phyloP scores from a whole-genome alignment of 2,797 vertebrate species.

The Simalia tracyae region DNA sequence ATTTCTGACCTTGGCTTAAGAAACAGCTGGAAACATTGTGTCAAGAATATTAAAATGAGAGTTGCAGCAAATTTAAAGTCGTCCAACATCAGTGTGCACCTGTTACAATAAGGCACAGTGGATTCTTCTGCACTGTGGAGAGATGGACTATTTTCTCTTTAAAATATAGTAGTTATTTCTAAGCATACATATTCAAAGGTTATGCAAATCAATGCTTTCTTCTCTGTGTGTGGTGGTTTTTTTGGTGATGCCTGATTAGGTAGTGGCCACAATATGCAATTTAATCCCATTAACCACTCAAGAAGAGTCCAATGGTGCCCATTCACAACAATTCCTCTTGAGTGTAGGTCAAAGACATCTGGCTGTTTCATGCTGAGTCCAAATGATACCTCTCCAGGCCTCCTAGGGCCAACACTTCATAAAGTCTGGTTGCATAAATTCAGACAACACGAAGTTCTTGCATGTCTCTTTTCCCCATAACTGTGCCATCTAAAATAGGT shows the following conservation, averaged over 20 bases:
- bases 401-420: neutral
- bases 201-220: neutral
- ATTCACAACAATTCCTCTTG: neutral
- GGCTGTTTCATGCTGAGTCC: neutral
- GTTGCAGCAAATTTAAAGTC: neutral
- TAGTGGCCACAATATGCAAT: neutral
- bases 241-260: neutral
- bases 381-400: neutral
- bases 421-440: neutral
- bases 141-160: neutral
- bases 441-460: neutral
- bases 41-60: no score
- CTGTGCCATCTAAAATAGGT: neutral
- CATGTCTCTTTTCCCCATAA: neutral
- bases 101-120: neutral
- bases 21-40: no score
- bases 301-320: neutral
- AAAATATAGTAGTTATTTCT: neutral
- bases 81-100: no score
- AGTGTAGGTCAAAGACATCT: neutral
- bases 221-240: neutral
- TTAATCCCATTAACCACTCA: neutral
- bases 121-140: neutral
- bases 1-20: no score
- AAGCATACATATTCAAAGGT: neutral